Percentiles rank a stretch among this genome's conserved stretches.
Evolutionary conservation across 2,797 vertebrate genomes (phyloP).

Genomic region (Avahi laniger): DNA sequence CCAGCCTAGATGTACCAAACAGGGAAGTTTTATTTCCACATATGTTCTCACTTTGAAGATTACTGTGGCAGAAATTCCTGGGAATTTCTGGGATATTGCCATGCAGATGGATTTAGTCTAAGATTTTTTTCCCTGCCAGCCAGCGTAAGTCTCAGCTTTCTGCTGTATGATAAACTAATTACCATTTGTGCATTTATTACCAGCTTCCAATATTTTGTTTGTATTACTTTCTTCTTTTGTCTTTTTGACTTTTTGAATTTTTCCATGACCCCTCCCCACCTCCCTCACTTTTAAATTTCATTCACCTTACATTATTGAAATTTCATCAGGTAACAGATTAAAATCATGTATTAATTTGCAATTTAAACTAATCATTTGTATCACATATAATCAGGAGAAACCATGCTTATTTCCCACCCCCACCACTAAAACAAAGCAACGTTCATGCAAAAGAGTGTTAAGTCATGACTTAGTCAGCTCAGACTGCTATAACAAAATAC

Average conservation of each 20-base stretch:
- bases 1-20: background rate
- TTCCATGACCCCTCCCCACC: fast-evolving
- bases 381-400: background rate
- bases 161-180: background rate
- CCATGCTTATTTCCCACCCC: background rate
- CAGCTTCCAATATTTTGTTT: background rate
- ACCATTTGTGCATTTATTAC: background rate
- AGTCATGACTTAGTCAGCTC: background rate
- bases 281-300: background rate
- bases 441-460: background rate
- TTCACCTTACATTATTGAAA: background rate
- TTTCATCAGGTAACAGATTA: background rate
- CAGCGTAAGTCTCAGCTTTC: background rate
- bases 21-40: background rate
- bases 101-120: background rate
- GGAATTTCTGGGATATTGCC: background rate
- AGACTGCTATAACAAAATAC: background rate
- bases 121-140: background rate
- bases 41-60: background rate
- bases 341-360: background rate
- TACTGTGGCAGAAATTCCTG: background rate
- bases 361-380: background rate
- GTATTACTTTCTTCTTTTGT: background rate
- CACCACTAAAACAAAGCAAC: background rate
- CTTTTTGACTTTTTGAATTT: background rate